phyloP scores from a whole-genome alignment of 2,113 vertebrate genomes.

The Oceanites oceanicus region DNA sequence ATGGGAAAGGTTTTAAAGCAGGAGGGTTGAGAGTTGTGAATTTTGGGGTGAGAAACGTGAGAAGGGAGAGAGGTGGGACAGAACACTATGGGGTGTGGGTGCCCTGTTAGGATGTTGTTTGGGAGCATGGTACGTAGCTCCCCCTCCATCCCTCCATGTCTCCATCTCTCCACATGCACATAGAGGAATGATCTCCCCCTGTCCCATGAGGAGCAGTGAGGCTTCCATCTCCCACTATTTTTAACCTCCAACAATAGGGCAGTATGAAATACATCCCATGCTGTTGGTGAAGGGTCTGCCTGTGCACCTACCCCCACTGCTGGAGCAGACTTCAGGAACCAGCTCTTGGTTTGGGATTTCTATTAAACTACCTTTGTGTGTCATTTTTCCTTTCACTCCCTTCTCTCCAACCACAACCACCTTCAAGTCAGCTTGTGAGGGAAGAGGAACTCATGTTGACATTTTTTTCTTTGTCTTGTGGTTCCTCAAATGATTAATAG shows the following conservation, averaged over 20 bases:
- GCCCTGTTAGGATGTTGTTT: not conserved
- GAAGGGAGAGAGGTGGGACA: not conserved
- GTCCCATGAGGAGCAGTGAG: not conserved
- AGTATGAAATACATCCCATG: not conserved
- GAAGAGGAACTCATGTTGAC: slow-evolving; percentile 20
- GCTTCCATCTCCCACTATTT: not conserved
- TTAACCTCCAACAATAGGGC: not conserved
- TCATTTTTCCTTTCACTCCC: not conserved
- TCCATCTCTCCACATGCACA: not conserved
- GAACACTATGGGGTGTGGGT: not conserved
- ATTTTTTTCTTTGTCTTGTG: slow-evolving; percentile 40
- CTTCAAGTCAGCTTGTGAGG: not conserved
- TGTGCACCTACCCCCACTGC: not conserved
- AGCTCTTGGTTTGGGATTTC: not conserved
- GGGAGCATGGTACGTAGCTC: not conserved
- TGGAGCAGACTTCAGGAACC: not conserved
- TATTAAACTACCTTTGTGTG: not conserved
- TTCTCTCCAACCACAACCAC: not conserved
- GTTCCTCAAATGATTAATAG: slow-evolving; percentile 47
- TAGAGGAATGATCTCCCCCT: not conserved
- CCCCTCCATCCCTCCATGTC: not conserved
- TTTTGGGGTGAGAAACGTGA: not conserved
- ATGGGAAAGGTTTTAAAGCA: not conserved
- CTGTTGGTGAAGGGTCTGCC: not conserved
- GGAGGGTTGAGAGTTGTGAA: not conserved